Evolutionary conservation across 2,888 invertebrate genomes (phyloP).

Genomic region (Yponomeuta sedellus): DNA sequence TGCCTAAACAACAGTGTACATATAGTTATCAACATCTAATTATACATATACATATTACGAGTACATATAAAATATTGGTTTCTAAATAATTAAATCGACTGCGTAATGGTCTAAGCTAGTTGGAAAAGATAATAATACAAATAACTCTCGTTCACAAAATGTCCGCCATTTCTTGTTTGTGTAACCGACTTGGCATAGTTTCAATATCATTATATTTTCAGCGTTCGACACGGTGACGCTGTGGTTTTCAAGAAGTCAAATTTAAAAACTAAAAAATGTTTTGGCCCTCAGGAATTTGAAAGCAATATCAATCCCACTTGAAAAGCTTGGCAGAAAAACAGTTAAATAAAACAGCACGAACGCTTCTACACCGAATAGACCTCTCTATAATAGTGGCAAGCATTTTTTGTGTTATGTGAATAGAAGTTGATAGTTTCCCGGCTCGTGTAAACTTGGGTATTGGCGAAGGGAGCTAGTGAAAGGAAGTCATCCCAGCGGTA

Average conservation of each 20-base stretch:
- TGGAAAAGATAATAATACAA: neutral
- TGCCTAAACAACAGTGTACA: too few species aligned
- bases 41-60: too few species aligned
- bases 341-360: neutral
- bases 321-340: neutral
- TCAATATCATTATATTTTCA: conserved; percentile 39
- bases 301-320: neutral
- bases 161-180: conserved; percentile 25
- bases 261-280: too few species aligned
- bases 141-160: neutral
- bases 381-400: neutral
- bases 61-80: too few species aligned
- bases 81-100: neutral
- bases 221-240: conserved; percentile 23
- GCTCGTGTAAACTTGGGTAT: conserved; percentile 32
- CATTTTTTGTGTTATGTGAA: neutral
- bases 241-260: neutral
- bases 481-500: conserved; percentile 65
- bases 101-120: neutral
- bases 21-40: too few species aligned
- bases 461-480: conserved; percentile 45
- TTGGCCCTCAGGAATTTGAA: neutral
- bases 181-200: conserved; percentile 41
- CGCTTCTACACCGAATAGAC: neutral
- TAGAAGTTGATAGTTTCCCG: conserved; percentile 34